Evolutionary conservation across 2,888 invertebrate species (phyloP).

Genomic region (Drosophila atripex): DNA sequence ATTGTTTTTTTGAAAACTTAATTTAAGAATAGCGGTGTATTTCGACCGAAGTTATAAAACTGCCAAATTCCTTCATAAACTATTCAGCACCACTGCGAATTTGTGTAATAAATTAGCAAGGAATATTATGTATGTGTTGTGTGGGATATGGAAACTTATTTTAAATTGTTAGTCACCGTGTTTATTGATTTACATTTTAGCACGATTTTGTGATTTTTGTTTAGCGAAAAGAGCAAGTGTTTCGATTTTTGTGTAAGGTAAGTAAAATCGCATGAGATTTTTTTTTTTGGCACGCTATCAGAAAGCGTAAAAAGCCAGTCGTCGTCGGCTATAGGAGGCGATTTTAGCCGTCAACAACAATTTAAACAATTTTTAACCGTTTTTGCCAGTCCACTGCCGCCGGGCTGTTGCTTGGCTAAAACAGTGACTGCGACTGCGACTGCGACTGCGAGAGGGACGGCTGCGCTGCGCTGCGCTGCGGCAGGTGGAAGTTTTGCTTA

Average conservation of each 20-base stretch:
- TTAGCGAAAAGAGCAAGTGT: slow-evolving; percentile 27
- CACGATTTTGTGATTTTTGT: slow-evolving; percentile 53
- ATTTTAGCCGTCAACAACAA: slow-evolving; percentile 56
- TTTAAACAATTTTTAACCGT: slow-evolving; percentile 77
- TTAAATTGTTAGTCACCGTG: slow-evolving; percentile 37
- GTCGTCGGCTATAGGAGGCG: slow-evolving; percentile 18
- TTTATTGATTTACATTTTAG: slow-evolving; percentile 61
- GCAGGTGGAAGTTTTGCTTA: slow-evolving; percentile 59
- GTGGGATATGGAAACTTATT: slow-evolving; percentile 1
- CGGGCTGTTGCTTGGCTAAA: slow-evolving; percentile 1
- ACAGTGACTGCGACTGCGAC: slow-evolving; percentile 15
- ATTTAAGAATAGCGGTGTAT: neutral
- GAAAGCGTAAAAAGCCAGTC: slow-evolving; percentile 39
- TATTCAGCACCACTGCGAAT: slow-evolving; percentile 10
- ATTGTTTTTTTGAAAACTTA: neutral
- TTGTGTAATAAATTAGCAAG: slow-evolving; percentile 12
- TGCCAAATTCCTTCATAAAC: neutral
- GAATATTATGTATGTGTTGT: slow-evolving; percentile 2
- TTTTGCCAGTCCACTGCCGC: slow-evolving; percentile 42
- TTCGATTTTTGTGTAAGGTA: slow-evolving; percentile 9
- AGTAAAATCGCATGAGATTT: slow-evolving; percentile 62
- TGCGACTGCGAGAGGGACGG: slow-evolving; percentile 22
- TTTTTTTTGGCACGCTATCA: slow-evolving; percentile 34
- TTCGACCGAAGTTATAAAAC: neutral
- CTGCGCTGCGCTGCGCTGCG: slow-evolving; percentile 19